Evolutionary conservation across 1,140 invertebrate species (phyloP), one percentile per base, ranked within the genome.

Genomic region (Colletes latitarsis): DNA sequence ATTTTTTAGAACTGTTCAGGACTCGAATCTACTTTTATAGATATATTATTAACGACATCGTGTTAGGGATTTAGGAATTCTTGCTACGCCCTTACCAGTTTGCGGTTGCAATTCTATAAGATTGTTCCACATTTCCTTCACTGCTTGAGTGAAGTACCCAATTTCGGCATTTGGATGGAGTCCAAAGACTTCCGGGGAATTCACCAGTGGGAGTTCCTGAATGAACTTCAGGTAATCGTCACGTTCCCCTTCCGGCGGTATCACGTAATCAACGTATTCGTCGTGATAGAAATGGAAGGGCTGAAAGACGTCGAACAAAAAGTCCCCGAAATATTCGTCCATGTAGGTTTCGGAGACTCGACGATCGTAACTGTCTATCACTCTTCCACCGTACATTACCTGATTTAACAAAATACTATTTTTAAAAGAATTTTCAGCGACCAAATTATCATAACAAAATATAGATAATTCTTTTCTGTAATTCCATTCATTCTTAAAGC

Each of bases 301-400:
- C 91, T 98, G 97, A 91, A 97, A 98, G 19, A 95, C 95, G 89
- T 98, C 97, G 89, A 98, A 98, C 30, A 98, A 93, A 90, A 98
- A 98, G 88, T 98, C 97, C 0, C 98, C 98, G 94, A 98, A 96
- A 90, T 98, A 99, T 91, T 98, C 97, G 90, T 98, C 95, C 96
- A 98, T 98, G 90, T 98, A 98, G 0, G 96, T 97, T 77, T 95
- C 94, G 1, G 98, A 96, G 6, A 98, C 96, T 78, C 97, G 94
- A 41, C 97, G 94, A 92, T 98, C 98, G 93, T 96, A 98, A 89
- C 96, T 95, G 89, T 98, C 97, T 82, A 98, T 98, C 19, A 98
- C 97, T 82, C 97, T 94, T 39, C 98, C 98, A 19, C 98, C 98
- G 90, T 99, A 98, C 97, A 98, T 98, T 8, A 98, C 97, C 96